These are phyloP conservation scores for Falco cherrug DNA, from an alignment of 2,797 vertebrate species.

Conservation along the genomic window DNA sequence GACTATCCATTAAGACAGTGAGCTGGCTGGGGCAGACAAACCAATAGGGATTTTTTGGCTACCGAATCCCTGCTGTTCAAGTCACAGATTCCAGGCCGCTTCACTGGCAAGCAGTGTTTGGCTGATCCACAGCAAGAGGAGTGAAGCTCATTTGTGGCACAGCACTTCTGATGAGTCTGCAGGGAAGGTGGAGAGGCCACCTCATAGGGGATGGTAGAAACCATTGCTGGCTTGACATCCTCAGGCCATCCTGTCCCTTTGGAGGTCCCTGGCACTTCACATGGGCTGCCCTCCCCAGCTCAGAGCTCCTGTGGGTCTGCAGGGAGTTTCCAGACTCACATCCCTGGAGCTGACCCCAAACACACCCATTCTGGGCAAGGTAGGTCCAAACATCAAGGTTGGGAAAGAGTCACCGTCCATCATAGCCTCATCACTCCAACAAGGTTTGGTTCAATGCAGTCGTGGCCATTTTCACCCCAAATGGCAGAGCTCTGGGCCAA, in stretches of 20 bases:
- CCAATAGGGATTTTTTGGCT: fast-evolving
- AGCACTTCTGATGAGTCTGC: background rate
- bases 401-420: background rate
- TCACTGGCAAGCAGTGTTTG: fast-evolving
- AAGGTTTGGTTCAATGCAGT: background rate
- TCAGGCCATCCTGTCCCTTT: no score
- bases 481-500: background rate
- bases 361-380: fast-evolving
- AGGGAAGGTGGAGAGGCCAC: background rate
- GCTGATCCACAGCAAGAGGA: fast-evolving
- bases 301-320: background rate
- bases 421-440: background rate
- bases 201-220: background rate
- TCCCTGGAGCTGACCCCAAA: background rate
- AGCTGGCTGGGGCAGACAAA: background rate
- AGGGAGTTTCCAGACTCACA: background rate
- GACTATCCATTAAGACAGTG: background rate
- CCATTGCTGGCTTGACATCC: background rate
- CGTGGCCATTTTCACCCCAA: fast-evolving
- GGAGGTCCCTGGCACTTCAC: background rate
- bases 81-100: background rate
- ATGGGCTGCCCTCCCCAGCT: background rate
- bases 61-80: background rate
- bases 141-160: fast-evolving
- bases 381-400: fast-evolving